Evolutionary conservation across 1,140 invertebrate genomes (phyloP).

Genomic region (Medauroidea extradentata): DNA sequence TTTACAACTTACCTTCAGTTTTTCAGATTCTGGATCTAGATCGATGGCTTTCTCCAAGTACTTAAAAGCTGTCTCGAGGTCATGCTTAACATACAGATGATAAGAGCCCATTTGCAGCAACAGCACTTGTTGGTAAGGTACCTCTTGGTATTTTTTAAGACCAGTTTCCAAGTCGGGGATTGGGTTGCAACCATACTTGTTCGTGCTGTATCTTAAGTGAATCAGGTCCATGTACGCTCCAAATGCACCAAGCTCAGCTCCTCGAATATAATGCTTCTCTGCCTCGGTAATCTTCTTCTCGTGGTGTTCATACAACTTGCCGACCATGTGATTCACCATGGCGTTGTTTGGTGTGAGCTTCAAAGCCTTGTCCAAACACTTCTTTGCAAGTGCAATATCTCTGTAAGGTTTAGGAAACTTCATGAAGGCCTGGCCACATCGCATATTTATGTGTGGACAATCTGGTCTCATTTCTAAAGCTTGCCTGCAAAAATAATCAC

Average conservation of each 20-base stretch:
- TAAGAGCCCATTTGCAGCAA: neutral
- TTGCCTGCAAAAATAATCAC: neutral
- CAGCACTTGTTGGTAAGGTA: neutral
- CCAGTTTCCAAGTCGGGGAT: neutral
- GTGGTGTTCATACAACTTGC: neutral
- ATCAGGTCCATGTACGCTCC: slow-evolving; percentile 5
- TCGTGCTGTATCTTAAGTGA: neutral
- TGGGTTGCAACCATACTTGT: neutral
- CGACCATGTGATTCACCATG: slow-evolving; percentile 1
- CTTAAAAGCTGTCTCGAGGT: neutral
- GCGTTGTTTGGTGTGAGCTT: neutral
- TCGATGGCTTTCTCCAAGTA: neutral
- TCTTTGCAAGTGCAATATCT: neutral
- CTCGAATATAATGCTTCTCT: neutral
- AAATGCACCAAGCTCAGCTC: neutral
- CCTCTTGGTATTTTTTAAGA: neutral
- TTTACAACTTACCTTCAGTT: slow-evolving; percentile 7
- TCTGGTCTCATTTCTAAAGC: neutral
- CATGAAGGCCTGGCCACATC: slow-evolving; percentile 5
- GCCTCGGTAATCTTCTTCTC: neutral
- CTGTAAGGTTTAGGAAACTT: slow-evolving; percentile 1
- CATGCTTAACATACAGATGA: neutral
- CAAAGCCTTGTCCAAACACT: slow-evolving; percentile 1
- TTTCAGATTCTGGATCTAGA: neutral
- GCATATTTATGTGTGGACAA: slow-evolving; percentile 1